Base-by-base conservation (phyloP, 1,140 invertebrate genomes). In the Chironomus striatipennis region DNA sequence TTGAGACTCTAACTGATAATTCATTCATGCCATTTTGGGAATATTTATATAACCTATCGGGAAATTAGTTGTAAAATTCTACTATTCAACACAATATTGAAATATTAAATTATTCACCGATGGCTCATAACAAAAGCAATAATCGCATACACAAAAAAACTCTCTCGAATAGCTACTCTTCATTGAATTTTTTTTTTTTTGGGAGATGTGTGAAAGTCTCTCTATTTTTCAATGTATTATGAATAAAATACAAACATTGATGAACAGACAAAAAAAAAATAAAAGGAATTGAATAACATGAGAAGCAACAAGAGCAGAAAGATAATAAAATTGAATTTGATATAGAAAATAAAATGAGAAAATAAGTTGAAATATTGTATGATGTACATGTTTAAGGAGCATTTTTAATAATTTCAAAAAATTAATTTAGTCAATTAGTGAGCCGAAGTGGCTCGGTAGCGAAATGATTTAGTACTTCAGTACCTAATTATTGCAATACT, bases 61-160 rank as follows among this genome's bases (percentile, higher is more conserved):
- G 47, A 57, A 57, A 57, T 57, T 57, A 57, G 47, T 57, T 57
- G 47, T 57, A 57, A 57, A 57, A 57, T 15, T 57, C 15, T 57
- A 12, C 12, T 57, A 15, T 57, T 12, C n/a, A n/a, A 57, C 12
- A n/a, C 47, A 57, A 57, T 57, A 57, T 57, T 57, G 47, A 57
- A 57, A 57, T 57, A 57, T 57, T 57, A 57, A 57, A 57, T 57
- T 57, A 57, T 57, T 57, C 47, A 57, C 47, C 15, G 47, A 57
- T 57, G 47, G 47, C 47, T n/a, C 47, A 57, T 57, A 57, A 57
- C 47, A 57, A 57, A 12, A n/a, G 47, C 47, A 57, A 57, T 57
- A 57, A 34, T 34, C 2, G 24, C 24, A 34, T 2, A 34, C 5
- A n/a, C n/a, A 43, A 43, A 47, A 47, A 57, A n/a, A 57, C 9